Conservation (phyloP, 2,888 invertebrate species). For the Brenthis hecate region DNA sequence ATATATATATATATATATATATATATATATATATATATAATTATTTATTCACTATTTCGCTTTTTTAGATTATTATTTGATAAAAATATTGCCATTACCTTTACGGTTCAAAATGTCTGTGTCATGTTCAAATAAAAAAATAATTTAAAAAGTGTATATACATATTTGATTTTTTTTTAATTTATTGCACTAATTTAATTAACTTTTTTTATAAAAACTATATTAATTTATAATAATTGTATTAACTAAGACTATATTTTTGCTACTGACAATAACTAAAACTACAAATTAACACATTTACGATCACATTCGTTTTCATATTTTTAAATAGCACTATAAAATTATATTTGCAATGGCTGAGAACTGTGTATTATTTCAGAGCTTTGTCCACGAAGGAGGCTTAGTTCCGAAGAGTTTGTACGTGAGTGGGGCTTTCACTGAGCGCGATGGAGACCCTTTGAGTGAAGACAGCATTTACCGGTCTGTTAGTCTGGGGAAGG, state of each 20-base stretch:
- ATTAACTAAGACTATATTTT: not conserved
- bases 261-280: not conserved
- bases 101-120: no score
- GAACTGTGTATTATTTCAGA: constrained; percentile 72
- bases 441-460: constrained; percentile 74
- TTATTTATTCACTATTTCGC: no score
- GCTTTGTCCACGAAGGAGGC: constrained; percentile 92
- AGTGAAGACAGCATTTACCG: constrained; percentile 87
- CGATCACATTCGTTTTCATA: not conserved
- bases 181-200: no score
- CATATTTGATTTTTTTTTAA: no score
- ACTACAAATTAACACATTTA: not conserved
- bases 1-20: no score
- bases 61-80: no score
- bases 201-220: no score
- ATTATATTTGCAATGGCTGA: not conserved
- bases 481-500: constrained; percentile 85
- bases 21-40: no score
- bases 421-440: constrained; percentile 83
- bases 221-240: no score
- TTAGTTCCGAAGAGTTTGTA: constrained; percentile 94
- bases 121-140: no score
- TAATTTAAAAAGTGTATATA: no score
- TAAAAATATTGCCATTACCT: no score
- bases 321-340: not conserved